Percentiles rank a stretch among this genome's conserved stretches.
These are phyloP conservation scores for Melanostigma gelatinosum DNA, from an alignment of 2,113 vertebrate species.

Conservation along the genomic window DNA sequence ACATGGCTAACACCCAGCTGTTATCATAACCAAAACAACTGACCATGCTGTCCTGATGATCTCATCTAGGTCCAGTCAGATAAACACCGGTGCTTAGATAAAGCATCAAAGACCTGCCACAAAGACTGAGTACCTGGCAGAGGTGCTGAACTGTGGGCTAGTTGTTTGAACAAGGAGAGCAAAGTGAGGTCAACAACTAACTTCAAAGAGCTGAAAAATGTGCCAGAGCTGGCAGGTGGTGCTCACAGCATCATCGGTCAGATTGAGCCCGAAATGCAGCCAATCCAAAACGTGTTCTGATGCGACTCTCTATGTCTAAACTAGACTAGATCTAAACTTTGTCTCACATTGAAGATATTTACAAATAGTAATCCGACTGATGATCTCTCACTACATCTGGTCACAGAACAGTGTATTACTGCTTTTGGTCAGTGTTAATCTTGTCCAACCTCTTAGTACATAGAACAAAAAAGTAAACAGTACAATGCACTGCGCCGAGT, in stretches of 20 bases:
- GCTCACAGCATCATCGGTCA: slow-evolving; percentile 31
- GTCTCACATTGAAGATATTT: slow-evolving; percentile 10
- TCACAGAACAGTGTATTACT: neutral
- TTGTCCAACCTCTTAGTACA: neutral
- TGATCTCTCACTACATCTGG: neutral
- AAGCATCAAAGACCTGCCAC: slow-evolving; percentile 73
- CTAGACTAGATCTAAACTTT: slow-evolving; percentile 19
- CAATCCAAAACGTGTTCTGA: slow-evolving; percentile 20
- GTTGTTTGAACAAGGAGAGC: slow-evolving; percentile 68
- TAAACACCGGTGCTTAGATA: slow-evolving; percentile 69
- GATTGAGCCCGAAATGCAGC: slow-evolving; percentile 17
- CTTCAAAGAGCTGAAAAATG: slow-evolving; percentile 67
- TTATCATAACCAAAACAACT: slow-evolving; percentile 72
- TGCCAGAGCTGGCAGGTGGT: slow-evolving; percentile 59
- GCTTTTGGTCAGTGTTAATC: neutral
- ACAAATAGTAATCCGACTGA: slow-evolving; percentile 5
- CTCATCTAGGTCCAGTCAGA: slow-evolving; percentile 59
- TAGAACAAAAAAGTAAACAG: neutral
- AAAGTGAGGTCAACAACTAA: slow-evolving; percentile 66
- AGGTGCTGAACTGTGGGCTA: slow-evolving; percentile 61
- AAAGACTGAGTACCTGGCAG: slow-evolving; percentile 71
- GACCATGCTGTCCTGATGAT: slow-evolving; percentile 59
- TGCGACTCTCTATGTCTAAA: slow-evolving; percentile 5
- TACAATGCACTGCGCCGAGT: neutral
- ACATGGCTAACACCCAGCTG: slow-evolving; percentile 50